Base-by-base conservation (phyloP, 1,140 invertebrate genomes). In the Papilio helenus region DNA sequence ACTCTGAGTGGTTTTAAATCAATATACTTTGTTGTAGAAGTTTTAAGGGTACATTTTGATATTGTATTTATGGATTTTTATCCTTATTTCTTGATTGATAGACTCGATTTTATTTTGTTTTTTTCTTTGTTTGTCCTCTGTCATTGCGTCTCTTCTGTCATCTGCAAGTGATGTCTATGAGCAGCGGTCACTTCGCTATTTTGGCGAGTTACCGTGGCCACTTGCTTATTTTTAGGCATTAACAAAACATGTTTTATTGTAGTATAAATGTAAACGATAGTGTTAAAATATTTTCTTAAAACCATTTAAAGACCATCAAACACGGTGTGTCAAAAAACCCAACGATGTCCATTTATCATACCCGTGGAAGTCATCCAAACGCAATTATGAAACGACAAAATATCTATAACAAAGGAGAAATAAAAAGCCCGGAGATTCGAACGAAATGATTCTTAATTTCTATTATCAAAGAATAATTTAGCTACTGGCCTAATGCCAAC, bases 381-480 rank as follows among this genome's bases (percentile, higher is more conserved):
- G 61, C 61, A 68, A 29, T 68, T 68, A 68, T 68, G 26, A 68
- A 29, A 26, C 61, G 61, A 29, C 61, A 68, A 68, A 34, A 68
- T 68, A 29, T 34, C 26, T 68, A 29, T 29, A 1, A 29, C 61
- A 68, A 68, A 68, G 26, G 26, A 68, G 61, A 68, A 68, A 68
- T 68, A 68, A 68, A 68, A 29, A 14, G 12, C 20, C 23, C 12
- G 26, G 61, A 29, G 23, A 68, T 68, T 29, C 26, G 61, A 68
- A 68, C 23, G 14, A 68, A 68, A 68, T 68, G 61, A 68, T 12
- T 68, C 12, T 68, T 68, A 68, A 68, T 68, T 68, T 68, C 61
- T 68, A 68, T 68, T 68, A 68, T 68, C 61, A 68, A 68, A 68
- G 61, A 68, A 68, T 68, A 68, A 68, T 68, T 68, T 34, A 68